Base-by-base conservation (phyloP, 1,140 invertebrate species). In the Tetraneura akinire region DNA sequence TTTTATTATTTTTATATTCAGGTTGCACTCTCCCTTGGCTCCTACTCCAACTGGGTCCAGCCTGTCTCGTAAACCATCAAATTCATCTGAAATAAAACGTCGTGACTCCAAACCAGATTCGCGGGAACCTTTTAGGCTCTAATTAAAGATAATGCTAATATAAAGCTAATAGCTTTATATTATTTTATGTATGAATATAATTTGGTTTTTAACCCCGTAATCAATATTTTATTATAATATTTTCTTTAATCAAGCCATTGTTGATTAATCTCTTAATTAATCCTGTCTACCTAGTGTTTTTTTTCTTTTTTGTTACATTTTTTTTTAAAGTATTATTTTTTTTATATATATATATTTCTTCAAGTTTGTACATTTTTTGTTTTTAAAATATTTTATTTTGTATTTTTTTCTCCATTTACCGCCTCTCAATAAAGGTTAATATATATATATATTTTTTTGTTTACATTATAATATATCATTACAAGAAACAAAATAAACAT, bases 201-300 rank as follows among this genome's bases (percentile, higher is more conserved):
- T 68, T 37, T 68, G 64, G 23, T 18, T 47, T 51, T 74, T 74
- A 74, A 74, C 71, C 47, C 71, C 49, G 6, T 74, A 74, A 74
- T 74, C 29, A 26, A 74, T 55, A 55, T 74, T 55, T 23, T 37
- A 55, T 26, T 55, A 49, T 49, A 42, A 74, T 74, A 42, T 57
- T 74, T 78, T 6, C n/a, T 62, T 42, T 60, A 78, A 78, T 62
- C 74, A 60, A 60, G 51, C 68, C 45, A 62, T 62, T 23, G 71
- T 74, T 55, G 74, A 78, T 78, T 78, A 60, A 71, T 71, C 68
- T 71, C 68, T 71, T 71, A 71, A 71, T 71, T 71, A 71, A 71
- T 71, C 68, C 68, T 51, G 66, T 70, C 66, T n/a, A n/a, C n/a
- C n/a, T 49, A 37, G 66, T 51, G 66, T 68, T 47, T 51, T 49